Evolutionary conservation across 2,888 invertebrate species (phyloP).

Genomic region (Nephrotoma appendiculata): DNA sequence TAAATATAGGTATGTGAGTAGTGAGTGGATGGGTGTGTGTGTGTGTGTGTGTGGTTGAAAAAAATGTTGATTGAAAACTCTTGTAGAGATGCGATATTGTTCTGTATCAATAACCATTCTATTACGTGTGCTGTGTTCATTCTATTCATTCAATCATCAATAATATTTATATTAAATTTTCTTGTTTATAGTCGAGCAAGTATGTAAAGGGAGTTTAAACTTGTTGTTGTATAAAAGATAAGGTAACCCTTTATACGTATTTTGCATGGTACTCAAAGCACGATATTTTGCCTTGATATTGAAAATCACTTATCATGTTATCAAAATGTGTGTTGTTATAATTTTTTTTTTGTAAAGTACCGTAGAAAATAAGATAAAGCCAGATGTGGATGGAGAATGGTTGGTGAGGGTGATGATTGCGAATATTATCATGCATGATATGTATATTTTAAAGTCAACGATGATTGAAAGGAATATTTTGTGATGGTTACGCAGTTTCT

Average conservation of each 20-base stretch:
- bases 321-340: not conserved
- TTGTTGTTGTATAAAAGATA: not conserved
- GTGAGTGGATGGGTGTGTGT: not conserved
- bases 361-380: not conserved
- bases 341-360: not conserved
- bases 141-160: not conserved
- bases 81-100: not conserved
- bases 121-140: not conserved
- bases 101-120: not conserved
- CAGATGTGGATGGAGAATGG: not conserved
- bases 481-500: not conserved
- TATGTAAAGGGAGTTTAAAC: not conserved
- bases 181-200: not conserved
- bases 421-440: not conserved
- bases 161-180: not conserved
- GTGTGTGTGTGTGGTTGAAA: not conserved
- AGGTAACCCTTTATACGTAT: not conserved
- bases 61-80: not conserved
- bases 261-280: not conserved
- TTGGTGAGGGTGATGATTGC: not conserved
- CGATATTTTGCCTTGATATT: not conserved
- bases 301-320: not conserved
- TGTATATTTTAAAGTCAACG: not conserved
- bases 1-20: not conserved
- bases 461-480: not conserved